phyloP scores from a whole-genome alignment of 2,797 vertebrate species.

The Synaphobranchus kaupii region DNA sequence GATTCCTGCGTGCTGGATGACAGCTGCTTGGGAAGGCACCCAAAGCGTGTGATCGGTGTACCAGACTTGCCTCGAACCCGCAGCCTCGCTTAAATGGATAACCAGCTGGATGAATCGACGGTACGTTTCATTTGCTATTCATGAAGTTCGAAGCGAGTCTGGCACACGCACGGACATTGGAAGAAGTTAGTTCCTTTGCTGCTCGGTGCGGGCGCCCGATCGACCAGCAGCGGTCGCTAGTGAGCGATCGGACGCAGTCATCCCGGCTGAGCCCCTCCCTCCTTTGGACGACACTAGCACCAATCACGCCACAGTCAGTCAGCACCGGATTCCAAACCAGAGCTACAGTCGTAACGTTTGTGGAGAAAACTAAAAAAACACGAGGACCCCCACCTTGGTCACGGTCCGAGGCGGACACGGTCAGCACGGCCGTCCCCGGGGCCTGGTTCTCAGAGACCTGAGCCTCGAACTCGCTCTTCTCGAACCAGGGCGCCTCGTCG shows the following conservation, averaged over 20 bases:
- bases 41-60: neutral
- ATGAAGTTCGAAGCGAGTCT: neutral
- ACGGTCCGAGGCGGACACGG: slow-evolving; percentile 79
- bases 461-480: slow-evolving; percentile 77
- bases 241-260: no score
- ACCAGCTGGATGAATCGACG: no score
- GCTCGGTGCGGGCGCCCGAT: neutral
- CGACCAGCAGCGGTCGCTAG: no score
- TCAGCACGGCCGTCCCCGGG: slow-evolving; percentile 81
- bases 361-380: neutral
- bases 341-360: neutral
- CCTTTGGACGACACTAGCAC: no score
- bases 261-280: no score
- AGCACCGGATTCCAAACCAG: no score
- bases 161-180: neutral
- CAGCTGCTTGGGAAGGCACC: neutral
- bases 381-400: slow-evolving; percentile 81
- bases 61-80: neutral
- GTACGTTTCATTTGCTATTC: no score
- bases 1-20: neutral
- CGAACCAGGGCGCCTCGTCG: slow-evolving; percentile 86
- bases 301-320: no score
- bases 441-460: slow-evolving; percentile 85
- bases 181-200: neutral
- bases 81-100: neutral